phyloP scores from a whole-genome alignment of 2,797 vertebrate species.

The Sebastes steindachneri region DNA sequence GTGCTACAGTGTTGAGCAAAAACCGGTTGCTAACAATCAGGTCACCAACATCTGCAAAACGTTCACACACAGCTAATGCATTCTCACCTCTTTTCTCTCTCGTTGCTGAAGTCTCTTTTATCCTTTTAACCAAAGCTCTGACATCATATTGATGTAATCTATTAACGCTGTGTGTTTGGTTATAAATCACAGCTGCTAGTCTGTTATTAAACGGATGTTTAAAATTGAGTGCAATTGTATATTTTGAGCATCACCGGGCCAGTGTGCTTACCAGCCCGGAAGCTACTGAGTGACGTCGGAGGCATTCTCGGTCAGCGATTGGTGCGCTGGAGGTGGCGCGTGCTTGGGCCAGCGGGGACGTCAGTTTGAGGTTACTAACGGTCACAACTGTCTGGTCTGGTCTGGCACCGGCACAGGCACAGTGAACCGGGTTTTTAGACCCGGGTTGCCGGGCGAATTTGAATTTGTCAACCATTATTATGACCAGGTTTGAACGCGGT shows the following conservation, averaged over 20 bases:
- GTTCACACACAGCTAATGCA: conserved; percentile 50
- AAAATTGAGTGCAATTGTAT: conserved; percentile 32
- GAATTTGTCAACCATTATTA: background rate
- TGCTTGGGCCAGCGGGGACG: conserved; percentile 76
- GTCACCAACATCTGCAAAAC: conserved; percentile 63
- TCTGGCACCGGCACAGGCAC: background rate
- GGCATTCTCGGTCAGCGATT: conserved; percentile 77
- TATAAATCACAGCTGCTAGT: background rate
- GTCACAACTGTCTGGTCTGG: conserved; percentile 59
- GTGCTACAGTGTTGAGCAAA: background rate
- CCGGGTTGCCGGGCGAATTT: background rate
- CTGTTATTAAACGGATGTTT: background rate
- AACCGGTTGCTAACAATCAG: conserved; percentile 17
- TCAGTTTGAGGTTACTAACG: conserved; percentile 85
- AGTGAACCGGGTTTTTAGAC: background rate
- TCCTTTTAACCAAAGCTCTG: background rate
- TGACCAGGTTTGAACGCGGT: background rate
- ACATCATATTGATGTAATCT: background rate
- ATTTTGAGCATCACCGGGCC: conserved; percentile 66
- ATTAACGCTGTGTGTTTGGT: background rate
- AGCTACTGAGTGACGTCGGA: conserved; percentile 70
- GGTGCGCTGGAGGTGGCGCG: conserved; percentile 88
- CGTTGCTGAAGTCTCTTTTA: conserved; percentile 8
- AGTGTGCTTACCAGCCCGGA: conserved; percentile 73
- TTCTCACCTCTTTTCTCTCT: conserved; percentile 77